Evolutionary conservation across 2,113 vertebrate genomes (phyloP).

Genomic region (Muntiacus reevesi): DNA sequence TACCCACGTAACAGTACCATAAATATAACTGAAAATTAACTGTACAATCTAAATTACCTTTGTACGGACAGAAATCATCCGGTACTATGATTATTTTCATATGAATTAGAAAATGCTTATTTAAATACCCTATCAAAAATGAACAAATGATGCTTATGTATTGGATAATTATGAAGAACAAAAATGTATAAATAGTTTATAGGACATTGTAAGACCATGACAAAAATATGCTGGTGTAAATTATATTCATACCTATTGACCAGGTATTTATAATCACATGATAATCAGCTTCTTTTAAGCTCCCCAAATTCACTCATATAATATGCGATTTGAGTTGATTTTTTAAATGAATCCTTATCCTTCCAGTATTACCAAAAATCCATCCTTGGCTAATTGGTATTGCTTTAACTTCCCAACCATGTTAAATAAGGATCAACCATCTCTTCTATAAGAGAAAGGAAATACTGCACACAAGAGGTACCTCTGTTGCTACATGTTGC

Average conservation of each 20-base stretch:
- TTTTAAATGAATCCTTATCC: conserved; percentile 69
- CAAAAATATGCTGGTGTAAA: conserved; percentile 78
- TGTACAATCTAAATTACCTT: conserved; percentile 81
- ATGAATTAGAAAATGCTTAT: conserved; percentile 81
- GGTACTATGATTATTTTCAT: conserved; percentile 82
- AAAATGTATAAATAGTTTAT: conserved; percentile 82
- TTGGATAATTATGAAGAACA: conserved; percentile 70
- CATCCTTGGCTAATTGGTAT: conserved; percentile 73
- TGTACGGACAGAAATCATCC: conserved; percentile 65
- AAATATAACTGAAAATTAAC: conserved; percentile 84
- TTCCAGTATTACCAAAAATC: conserved; percentile 76
- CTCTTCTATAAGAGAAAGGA: conserved; percentile 75
- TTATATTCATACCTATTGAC: conserved; percentile 69
- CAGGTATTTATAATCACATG: conserved; percentile 72
- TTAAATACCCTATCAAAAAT: conserved; percentile 84
- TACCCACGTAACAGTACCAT: conserved; percentile 84
- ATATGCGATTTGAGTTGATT: conserved; percentile 49
- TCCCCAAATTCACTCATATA: conserved; percentile 71
- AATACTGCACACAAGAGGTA: conserved; percentile 74
- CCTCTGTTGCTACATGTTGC: conserved; percentile 76
- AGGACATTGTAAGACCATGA: conserved; percentile 73
- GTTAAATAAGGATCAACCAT: conserved; percentile 72
- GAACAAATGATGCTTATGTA: conserved; percentile 75
- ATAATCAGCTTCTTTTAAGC: conserved; percentile 65
- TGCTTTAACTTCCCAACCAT: conserved; percentile 79